These are phyloP conservation scores for Etheostoma nigrum DNA, from an alignment of 2,797 vertebrate genomes.

Conservation along the genomic window DNA sequence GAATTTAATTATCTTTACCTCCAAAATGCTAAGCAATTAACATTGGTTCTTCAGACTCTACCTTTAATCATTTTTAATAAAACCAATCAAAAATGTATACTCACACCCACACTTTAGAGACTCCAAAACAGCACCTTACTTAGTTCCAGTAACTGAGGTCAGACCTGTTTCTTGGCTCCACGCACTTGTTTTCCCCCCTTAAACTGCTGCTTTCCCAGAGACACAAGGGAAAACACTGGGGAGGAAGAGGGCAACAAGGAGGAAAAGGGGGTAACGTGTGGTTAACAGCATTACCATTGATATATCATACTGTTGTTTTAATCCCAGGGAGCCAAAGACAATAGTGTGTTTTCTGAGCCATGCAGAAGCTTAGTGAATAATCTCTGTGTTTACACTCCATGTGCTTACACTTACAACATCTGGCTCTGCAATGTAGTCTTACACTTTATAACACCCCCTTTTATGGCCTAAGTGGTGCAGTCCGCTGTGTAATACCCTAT, in stretches of 20 bases:
- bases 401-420: constrained; percentile 53
- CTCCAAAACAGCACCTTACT: constrained; percentile 66
- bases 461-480: constrained; percentile 79
- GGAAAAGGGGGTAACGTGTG: constrained; percentile 51
- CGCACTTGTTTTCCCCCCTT: constrained; percentile 75
- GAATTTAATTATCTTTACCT: background rate
- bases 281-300: constrained; percentile 8
- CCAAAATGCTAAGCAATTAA: constrained; percentile 4
- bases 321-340: constrained; percentile 28
- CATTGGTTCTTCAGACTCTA: background rate
- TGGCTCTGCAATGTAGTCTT: constrained; percentile 38
- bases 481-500: constrained; percentile 86
- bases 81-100: constrained; percentile 59
- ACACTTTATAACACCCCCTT: constrained; percentile 74
- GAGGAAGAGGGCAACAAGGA: constrained; percentile 51
- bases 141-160: constrained; percentile 66
- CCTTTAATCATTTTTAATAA: background rate
- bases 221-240: constrained; percentile 58
- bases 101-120: constrained; percentile 68
- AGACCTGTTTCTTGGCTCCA: constrained; percentile 72
- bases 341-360: constrained; percentile 14
- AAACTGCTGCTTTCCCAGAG: constrained; percentile 76
- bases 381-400: constrained; percentile 23
- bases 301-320: constrained; percentile 35
- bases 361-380: constrained; percentile 22